Conservation (phyloP, 2,888 invertebrate species). For the Selenia dentaria region DNA sequence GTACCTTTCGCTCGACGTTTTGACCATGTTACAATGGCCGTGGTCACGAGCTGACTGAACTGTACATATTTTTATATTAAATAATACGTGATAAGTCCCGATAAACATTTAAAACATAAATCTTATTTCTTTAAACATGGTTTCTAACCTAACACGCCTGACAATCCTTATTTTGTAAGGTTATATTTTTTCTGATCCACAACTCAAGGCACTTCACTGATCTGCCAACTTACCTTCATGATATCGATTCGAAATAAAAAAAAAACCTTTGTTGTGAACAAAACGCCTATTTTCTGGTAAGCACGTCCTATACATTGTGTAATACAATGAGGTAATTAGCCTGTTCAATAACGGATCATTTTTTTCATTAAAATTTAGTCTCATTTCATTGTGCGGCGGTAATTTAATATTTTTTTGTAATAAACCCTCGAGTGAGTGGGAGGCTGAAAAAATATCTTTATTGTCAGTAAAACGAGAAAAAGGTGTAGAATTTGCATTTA, state of each 20-base stretch:
- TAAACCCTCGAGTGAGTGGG: slow-evolving; percentile 62
- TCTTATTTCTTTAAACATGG: too few relatives aligned
- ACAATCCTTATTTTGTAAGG: background rate
- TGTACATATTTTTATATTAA: too few relatives aligned
- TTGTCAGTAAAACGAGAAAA: slow-evolving; percentile 51
- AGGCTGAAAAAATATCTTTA: slow-evolving; percentile 56
- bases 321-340: slow-evolving; percentile 80
- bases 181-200: slow-evolving; percentile 25
- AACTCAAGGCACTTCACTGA: slow-evolving; percentile 52
- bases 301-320: slow-evolving; percentile 73
- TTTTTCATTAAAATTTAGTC: slow-evolving; percentile 62
- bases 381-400: slow-evolving; percentile 68
- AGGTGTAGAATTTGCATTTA: slow-evolving; percentile 37
- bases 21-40: too few relatives aligned
- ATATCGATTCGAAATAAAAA: slow-evolving; percentile 68
- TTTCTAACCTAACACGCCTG: too few relatives aligned
- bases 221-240: slow-evolving; percentile 64
- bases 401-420: slow-evolving; percentile 81
- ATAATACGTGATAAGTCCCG: too few relatives aligned
- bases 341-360: slow-evolving; percentile 71
- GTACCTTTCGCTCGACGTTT: too few relatives aligned
- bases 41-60: too few relatives aligned
- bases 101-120: too few relatives aligned
- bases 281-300: slow-evolving; percentile 72
- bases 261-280: slow-evolving; percentile 68